Evolutionary conservation across 2,888 invertebrate genomes (phyloP).

Genomic region (Drosophila suboccidentalis): DNA sequence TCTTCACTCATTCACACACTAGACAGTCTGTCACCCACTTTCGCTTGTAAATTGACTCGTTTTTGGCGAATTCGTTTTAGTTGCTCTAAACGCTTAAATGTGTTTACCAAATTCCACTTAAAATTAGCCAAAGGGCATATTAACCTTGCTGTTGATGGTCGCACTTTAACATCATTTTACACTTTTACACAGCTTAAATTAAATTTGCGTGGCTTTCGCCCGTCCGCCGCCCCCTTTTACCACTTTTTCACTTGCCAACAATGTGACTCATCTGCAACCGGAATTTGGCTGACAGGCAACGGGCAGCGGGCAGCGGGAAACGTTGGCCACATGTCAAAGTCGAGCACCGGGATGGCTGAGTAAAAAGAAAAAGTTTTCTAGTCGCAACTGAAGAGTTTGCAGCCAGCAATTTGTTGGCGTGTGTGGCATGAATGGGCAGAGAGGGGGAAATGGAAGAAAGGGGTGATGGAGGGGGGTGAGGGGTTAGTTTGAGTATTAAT

Average conservation of each 20-base stretch:
- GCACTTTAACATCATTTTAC: constrained; percentile 58
- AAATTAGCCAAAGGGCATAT: constrained; percentile 45
- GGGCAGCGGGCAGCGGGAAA: constrained; percentile 18
- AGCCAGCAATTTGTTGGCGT: constrained; percentile 1
- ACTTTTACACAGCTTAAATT: constrained; percentile 65
- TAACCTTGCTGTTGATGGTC: constrained; percentile 39
- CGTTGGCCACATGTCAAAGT: constrained; percentile 79
- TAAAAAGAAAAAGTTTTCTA: constrained; percentile 72
- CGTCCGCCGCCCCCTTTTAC: background rate
- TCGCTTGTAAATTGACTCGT: constrained; percentile 24
- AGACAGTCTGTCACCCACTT: constrained; percentile 15
- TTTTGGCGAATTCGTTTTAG: constrained; percentile 18
- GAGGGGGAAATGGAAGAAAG: too few species aligned
- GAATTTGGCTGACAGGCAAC: constrained; percentile 69
- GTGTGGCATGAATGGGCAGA: constrained; percentile 6
- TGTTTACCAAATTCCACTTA: constrained; percentile 36
- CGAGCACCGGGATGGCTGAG: constrained; percentile 45
- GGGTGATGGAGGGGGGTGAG: background rate
- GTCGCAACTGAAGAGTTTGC: constrained; percentile 45
- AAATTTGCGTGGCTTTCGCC: constrained; percentile 61
- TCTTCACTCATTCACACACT: background rate
- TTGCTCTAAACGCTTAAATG: constrained; percentile 30
- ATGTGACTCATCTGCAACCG: constrained; percentile 78
- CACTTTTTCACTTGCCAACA: too few species aligned
- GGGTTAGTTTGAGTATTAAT: constrained; percentile 53